A percentile compares a stretch with the other conserved stretches of the same genome.
These are phyloP conservation scores for Merops nubicus DNA, from an alignment of 2,113 vertebrate genomes.

Conservation along the genomic window DNA sequence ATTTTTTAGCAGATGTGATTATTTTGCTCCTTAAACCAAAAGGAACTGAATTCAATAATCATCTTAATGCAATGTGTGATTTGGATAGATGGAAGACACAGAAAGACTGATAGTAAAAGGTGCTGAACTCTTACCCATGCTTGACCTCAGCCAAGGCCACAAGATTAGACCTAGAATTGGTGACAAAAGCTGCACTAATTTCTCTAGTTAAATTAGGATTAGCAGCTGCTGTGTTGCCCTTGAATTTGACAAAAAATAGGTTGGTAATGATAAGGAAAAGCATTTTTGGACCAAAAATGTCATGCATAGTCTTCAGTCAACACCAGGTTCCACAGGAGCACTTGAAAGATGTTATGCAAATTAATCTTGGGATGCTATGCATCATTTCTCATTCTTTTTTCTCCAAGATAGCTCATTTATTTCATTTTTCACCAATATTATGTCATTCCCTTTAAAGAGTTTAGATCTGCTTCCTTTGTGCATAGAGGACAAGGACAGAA, in stretches of 20 bases:
- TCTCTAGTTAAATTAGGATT: not conserved
- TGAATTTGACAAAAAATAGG: not conserved
- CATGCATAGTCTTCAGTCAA: not conserved
- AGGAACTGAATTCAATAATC: not conserved
- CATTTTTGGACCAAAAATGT: not conserved
- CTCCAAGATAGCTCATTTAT: not conserved
- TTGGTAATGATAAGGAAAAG: not conserved
- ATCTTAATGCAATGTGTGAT: not conserved
- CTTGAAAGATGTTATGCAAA: conserved; percentile 6
- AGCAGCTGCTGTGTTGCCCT: not conserved
- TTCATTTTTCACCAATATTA: not conserved
- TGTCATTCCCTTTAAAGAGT: not conserved
- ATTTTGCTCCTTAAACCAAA: conserved; percentile 1
- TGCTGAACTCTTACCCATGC: not conserved
- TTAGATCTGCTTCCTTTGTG: conserved; percentile 2
- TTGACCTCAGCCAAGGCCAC: not conserved
- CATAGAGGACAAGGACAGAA: not conserved
- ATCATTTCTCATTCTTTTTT: not conserved
- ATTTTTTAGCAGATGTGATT: not conserved
- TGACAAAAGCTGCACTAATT: not conserved
- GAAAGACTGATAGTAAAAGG: not conserved
- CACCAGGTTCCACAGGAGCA: not conserved
- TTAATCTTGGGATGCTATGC: not conserved
- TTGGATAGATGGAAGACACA: not conserved
- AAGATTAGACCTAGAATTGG: not conserved